Evolutionary conservation across 1,140 invertebrate genomes (phyloP), one percentile per base, ranked within the genome.

Genomic region (Cyrtorhinus lividipennis): DNA sequence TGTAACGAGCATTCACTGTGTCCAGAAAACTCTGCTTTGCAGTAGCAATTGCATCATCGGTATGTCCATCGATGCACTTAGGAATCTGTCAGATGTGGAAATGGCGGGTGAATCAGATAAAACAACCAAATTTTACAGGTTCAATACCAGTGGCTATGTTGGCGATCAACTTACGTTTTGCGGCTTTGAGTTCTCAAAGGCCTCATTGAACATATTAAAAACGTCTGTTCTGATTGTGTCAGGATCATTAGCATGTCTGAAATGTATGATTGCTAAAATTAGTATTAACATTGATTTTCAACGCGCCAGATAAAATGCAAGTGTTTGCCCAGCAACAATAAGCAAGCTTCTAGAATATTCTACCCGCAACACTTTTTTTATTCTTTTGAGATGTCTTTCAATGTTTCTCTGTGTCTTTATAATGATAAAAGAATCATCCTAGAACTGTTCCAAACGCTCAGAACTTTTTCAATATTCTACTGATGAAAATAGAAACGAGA

Each of bases 141-240:
- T n/a, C n/a, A n/a, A n/a, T n/a, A n/a, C 30, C 30, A 38, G 30
- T 38, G 30, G 30, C 30, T 38, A 15, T 38, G 30, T 5, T 8
- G 30, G 5, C 30, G 30, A 45, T 13, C 23, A 24, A 61, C 30
- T 61, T 61, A 22, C 59, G 18, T 22, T n/a, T 23, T 44, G 45
- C 48, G 59, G 38, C 59, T 66, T 61, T 25, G 62, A 30, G 20
- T 65, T 26, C 5, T 60, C 26, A 26, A 61, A 63, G 24, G n/a
- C 13, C 60, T 61, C 56, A 61, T 23, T 57, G 25, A 66, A 48
- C 59, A 61, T 58, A 61, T 38, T 20, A 24, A 27, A 65, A 22
- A 63, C 30, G 44, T 25, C 30, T 23, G 45, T 30, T 45, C 44
- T 64, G 15, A 64, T 59, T 45, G 59, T 15, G 30, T 68, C 46